Evolutionary conservation across 2,113 vertebrate genomes (phyloP).

Genomic region (Semnornis frantzii): DNA sequence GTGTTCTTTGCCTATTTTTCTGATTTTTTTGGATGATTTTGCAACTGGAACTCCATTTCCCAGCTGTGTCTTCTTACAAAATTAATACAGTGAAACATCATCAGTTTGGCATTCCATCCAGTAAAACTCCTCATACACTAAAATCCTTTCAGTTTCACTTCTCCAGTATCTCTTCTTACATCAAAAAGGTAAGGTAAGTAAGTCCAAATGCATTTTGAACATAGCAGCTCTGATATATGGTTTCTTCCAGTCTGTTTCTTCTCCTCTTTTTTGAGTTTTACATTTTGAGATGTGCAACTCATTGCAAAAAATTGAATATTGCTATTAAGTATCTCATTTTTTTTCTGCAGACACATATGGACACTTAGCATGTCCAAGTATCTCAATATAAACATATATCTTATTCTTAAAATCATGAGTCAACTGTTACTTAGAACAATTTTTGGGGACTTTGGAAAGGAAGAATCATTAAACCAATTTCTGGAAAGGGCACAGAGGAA

Average conservation of each 20-base stretch:
- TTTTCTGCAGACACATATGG: not conserved
- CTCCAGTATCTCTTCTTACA: not conserved
- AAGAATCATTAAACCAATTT: not conserved
- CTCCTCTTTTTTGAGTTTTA: not conserved
- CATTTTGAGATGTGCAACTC: not conserved
- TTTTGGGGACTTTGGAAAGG: not conserved
- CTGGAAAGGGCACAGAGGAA: not conserved
- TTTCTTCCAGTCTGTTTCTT: not conserved
- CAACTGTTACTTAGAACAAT: not conserved
- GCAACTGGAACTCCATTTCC: not conserved
- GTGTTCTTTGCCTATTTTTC: not conserved
- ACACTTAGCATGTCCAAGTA: not conserved
- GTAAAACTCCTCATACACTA: not conserved
- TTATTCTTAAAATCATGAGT: not conserved
- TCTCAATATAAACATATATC: not conserved
- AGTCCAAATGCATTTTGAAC: not conserved
- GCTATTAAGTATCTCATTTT: not conserved
- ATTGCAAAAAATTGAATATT: not conserved
- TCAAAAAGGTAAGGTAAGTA: not conserved
- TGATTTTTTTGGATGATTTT: not conserved
- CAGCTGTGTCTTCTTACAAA: not conserved
- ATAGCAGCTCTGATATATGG: not conserved
- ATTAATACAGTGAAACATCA: not conserved
- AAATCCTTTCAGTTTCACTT: not conserved
- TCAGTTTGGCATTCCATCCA: rapidly evolving